These are phyloP conservation scores for Sylvicapra grimmia DNA, from an alignment of 2,113 vertebrate genomes.

Conservation along the genomic window DNA sequence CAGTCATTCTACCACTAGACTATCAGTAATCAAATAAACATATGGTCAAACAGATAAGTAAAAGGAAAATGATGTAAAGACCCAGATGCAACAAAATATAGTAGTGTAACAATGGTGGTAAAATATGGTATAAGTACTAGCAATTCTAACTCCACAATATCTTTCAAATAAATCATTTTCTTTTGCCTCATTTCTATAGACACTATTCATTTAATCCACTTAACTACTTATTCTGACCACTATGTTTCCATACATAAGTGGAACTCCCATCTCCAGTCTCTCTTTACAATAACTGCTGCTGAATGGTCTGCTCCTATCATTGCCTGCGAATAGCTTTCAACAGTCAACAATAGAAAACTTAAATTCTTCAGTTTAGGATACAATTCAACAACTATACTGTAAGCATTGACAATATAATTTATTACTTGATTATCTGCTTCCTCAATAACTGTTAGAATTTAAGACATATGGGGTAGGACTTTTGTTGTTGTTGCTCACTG, in stretches of 20 bases:
- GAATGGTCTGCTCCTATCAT: not conserved
- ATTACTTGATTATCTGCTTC: not conserved
- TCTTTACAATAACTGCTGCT: not conserved
- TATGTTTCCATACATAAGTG: not conserved
- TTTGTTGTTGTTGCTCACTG: not conserved
- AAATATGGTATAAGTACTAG: not conserved
- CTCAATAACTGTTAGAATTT: not conserved
- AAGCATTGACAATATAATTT: not conserved
- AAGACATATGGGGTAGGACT: not conserved
- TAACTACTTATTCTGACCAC: not conserved
- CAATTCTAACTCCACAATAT: not conserved
- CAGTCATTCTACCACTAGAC: not conserved
- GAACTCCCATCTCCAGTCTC: not conserved
- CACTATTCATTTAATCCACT: not conserved
- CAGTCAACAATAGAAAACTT: not conserved
- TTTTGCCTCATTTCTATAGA: not conserved
- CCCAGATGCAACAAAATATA: not conserved
- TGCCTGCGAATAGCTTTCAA: not conserved
- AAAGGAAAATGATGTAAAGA: not conserved
- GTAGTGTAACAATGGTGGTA: not conserved
- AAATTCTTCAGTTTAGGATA: not conserved
- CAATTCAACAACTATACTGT: not conserved
- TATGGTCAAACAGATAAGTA: not conserved
- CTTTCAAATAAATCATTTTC: not conserved
- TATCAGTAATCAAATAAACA: not conserved